phyloP scores from a whole-genome alignment of 2,113 vertebrate species.

The Ictidomys tridecemlineatus region DNA sequence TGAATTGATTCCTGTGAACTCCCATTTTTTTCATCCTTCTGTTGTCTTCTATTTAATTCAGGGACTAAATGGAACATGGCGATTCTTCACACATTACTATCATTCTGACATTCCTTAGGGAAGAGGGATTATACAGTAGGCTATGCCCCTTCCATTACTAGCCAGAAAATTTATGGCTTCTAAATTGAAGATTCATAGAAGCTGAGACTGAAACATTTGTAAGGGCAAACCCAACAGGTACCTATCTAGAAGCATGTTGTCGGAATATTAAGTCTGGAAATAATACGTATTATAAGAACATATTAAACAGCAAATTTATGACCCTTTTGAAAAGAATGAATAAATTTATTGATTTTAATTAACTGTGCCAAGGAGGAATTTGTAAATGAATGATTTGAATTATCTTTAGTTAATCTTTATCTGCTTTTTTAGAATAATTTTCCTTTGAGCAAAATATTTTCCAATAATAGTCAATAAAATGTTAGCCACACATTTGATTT shows the following conservation, averaged over 20 bases:
- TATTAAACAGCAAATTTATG: background rate
- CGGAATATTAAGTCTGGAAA: background rate
- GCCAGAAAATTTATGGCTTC: background rate
- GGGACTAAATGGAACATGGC: background rate
- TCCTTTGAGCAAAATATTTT: slow-evolving; percentile 19
- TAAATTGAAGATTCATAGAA: background rate
- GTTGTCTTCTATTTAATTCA: background rate
- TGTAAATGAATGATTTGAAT: background rate
- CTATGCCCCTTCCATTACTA: background rate
- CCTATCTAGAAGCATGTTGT: background rate
- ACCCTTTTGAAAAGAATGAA: background rate
- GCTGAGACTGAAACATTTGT: background rate
- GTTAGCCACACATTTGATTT: background rate
- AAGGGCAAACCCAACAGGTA: background rate
- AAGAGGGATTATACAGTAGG: background rate
- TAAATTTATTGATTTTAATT: background rate
- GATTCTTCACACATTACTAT: background rate
- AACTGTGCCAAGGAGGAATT: background rate
- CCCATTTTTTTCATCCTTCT: background rate
- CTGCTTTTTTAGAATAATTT: background rate
- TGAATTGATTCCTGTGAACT: background rate
- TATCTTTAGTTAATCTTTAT: background rate
- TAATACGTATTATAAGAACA: background rate
- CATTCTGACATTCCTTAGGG: background rate
- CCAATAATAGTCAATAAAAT: background rate